Conservation (phyloP, 2,888 invertebrate genomes). For the Diarsia rubi region DNA sequence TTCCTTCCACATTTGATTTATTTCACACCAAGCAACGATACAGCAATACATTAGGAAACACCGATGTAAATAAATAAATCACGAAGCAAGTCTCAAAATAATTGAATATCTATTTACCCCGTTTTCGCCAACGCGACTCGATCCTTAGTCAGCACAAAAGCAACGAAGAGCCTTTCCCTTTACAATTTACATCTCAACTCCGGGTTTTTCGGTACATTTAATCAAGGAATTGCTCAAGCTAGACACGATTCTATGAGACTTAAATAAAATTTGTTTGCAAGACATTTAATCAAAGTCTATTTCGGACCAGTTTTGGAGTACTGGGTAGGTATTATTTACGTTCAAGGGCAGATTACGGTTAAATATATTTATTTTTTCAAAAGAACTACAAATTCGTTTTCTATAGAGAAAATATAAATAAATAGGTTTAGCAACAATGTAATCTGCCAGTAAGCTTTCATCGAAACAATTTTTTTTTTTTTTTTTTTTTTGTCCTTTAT, state of each 20-base stretch:
- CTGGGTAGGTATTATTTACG: slow-evolving; percentile 14
- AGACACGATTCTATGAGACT: slow-evolving; percentile 50
- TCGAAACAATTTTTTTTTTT: too few relatives aligned
- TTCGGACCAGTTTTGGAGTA: slow-evolving; percentile 13
- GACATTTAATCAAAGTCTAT: slow-evolving; percentile 42
- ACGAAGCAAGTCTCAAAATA: slow-evolving; percentile 46
- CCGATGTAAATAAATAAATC: slow-evolving; percentile 47
- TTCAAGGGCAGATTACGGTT: neutral
- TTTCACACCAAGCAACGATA: slow-evolving; percentile 30
- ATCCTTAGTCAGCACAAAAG: slow-evolving; percentile 54
- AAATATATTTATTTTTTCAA: too few relatives aligned
- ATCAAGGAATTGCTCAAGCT: slow-evolving; percentile 61
- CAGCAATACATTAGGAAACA: slow-evolving; percentile 40
- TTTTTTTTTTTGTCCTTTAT: too few relatives aligned
- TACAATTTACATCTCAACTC: slow-evolving; percentile 57
- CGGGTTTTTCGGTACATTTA: slow-evolving; percentile 64
- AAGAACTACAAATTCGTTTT: too few relatives aligned
- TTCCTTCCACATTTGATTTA: slow-evolving; percentile 33
- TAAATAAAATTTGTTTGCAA: slow-evolving; percentile 34
- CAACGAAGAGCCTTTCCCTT: slow-evolving; percentile 39
- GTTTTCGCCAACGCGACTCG: slow-evolving; percentile 28
- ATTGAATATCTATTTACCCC: slow-evolving; percentile 52
- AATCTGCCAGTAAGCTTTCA: too few relatives aligned
- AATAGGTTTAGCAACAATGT: too few relatives aligned
- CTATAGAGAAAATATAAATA: too few relatives aligned